Evolutionary conservation across 2,888 invertebrate genomes (phyloP), one percentile per base, ranked within the genome.

Genomic region (Entomobrya proxima): DNA sequence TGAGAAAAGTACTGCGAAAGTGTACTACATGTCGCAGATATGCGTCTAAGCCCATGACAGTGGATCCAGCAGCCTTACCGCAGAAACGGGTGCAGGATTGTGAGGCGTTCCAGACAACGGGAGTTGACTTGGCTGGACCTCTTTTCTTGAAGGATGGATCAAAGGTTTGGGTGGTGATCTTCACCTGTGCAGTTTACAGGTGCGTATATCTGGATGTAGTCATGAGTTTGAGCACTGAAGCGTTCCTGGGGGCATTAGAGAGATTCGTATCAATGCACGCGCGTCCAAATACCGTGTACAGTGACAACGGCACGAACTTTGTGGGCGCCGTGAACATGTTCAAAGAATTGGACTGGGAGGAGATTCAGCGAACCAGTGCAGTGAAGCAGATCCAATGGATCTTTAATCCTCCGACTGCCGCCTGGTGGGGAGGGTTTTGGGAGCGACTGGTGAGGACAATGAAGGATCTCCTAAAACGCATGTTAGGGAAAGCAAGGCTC

Each of bases 61-160:
- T 18, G 5, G 15, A 7, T 3, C 32, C 30, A 2, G 32, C 64
- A 55, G 18, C 69, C 18, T 18, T 69, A 4, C 69, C 69, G 13
- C 13, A n/a, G 32, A 13, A 18, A 18, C n/a, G 69, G 9, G 44
- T 40, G 18, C 35, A 37, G 3, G 11, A 40, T 13, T 21, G 18
- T 6, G 40, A 9, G n/a, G 27, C 69, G 3, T 69, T 40, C 21
- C n/a, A 91, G 82, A 82, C 91, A 3, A 87, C 86, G 2, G 92
- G 91, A 7, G 87, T 92, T 0, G 92, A 92, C 85, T 90, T 92
- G 50, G 90, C 91, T 6, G 92, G 92, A 0, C 92, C 92, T 0
- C 55, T 92, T 15, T 85, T 74, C 44, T 79, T 91, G 13, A 90
- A 86, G 78, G 88, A 80, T 24, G 84, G 88, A n/a, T 30, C 85